Percentiles rank a stretch among this genome's conserved stretches.
phyloP scores from a whole-genome alignment of 2,888 invertebrate species.

The Dolomedes plantarius region DNA sequence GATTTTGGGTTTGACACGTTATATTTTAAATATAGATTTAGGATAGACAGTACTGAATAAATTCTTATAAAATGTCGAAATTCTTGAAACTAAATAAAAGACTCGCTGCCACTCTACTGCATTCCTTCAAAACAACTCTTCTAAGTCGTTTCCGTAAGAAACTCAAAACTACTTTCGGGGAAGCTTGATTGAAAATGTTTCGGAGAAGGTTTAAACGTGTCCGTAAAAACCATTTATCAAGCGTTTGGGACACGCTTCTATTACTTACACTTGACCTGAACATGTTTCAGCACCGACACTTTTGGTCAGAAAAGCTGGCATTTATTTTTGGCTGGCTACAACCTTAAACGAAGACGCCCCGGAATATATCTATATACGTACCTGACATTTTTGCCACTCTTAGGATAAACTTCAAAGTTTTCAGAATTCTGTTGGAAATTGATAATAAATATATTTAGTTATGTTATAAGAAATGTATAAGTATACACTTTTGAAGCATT shows the following conservation, averaged over 20 bases:
- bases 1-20: no score
- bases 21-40: no score
- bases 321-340: background rate
- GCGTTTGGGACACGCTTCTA: slow-evolving; percentile 26
- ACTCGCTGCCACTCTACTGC: background rate
- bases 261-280: slow-evolving; percentile 34
- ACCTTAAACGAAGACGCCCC: background rate
- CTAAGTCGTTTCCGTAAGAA: background rate
- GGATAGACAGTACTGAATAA: no score
- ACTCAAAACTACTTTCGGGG: slow-evolving; percentile 25
- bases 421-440: no score
- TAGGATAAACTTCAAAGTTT: no score
- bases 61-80: background rate
- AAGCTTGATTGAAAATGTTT: slow-evolving; percentile 4
- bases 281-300: slow-evolving; percentile 17
- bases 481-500: no score
- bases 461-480: no score
- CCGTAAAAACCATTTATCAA: slow-evolving; percentile 46
- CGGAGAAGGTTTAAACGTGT: slow-evolving; percentile 21
- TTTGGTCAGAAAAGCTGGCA: background rate
- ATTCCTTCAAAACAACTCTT: background rate
- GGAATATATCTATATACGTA: no score
- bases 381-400: no score
- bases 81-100: background rate
- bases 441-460: no score